Conservation (phyloP, 2,888 invertebrate species). For the Eueremaeus valkanovi region DNA sequence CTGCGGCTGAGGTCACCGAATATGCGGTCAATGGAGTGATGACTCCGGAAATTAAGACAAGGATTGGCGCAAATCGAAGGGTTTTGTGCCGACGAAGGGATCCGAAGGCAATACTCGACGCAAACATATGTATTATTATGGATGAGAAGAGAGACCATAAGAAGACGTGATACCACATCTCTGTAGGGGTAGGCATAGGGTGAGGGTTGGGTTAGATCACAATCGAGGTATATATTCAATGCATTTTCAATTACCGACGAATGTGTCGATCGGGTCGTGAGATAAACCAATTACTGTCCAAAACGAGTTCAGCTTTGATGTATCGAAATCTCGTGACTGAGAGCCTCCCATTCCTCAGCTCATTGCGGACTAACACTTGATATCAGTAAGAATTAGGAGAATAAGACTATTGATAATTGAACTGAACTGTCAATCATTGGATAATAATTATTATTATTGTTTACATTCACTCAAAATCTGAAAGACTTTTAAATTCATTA, state of each 20-base stretch:
- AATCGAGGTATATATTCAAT: background rate
- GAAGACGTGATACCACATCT: constrained; percentile 97
- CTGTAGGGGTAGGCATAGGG: too few species aligned
- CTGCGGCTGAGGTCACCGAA: constrained; percentile 79
- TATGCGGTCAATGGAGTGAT: constrained; percentile 83
- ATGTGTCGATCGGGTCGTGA: constrained; percentile 40
- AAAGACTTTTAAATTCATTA: background rate
- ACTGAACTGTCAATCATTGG: too few species aligned
- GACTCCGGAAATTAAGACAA: constrained; percentile 83
- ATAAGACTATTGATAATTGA: too few species aligned
- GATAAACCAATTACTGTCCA: constrained; percentile 38
- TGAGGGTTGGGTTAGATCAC: constrained; percentile 51
- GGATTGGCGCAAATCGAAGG: constrained; percentile 84
- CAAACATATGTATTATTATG: constrained; percentile 80
- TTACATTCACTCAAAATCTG: background rate
- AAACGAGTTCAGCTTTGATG: constrained; percentile 38
- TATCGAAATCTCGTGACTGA: constrained; percentile 40
- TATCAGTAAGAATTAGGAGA: too few species aligned
- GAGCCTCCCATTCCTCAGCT: constrained; percentile 27
- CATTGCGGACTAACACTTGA: background rate
- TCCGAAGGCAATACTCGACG: constrained; percentile 82
- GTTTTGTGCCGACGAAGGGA: constrained; percentile 88
- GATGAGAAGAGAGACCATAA: constrained; percentile 93
- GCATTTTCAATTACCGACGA: constrained; percentile 27
- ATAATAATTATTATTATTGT: background rate